A percentile compares a stretch with the other conserved stretches of the same genome.
phyloP scores from a whole-genome alignment of 2,888 invertebrate genomes.

The Cryptosula pallasiana region DNA sequence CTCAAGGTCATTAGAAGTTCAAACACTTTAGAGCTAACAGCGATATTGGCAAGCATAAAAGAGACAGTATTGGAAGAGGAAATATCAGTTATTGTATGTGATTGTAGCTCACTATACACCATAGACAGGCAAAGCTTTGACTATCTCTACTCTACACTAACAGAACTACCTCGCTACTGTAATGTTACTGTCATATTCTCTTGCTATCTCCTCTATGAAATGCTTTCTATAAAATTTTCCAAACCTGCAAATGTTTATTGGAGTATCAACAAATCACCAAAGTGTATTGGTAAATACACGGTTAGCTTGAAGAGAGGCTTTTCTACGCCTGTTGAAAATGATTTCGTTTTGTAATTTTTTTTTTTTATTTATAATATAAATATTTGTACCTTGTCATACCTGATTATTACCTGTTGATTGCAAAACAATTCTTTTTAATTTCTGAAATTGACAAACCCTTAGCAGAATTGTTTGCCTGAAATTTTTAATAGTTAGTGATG shows the following conservation, averaged over 20 bases:
- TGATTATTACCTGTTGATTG: background rate
- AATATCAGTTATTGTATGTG: background rate
- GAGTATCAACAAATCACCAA: background rate
- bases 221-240: background rate
- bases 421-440: background rate
- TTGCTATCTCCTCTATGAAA: background rate
- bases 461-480: no score
- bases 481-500: no score
- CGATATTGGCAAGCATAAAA: background rate
- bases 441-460: background rate
- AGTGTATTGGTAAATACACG: background rate
- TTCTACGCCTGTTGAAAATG: background rate
- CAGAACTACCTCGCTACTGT: background rate
- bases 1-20: background rate
- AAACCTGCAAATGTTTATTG: background rate
- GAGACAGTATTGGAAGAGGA: background rate
- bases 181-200: slow-evolving; percentile 4
- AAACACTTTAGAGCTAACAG: background rate
- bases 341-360: background rate
- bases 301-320: background rate
- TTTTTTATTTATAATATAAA: background rate
- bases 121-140: background rate
- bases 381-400: background rate
- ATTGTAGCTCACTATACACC: background rate
- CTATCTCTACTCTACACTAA: background rate